phyloP scores from a whole-genome alignment of 53 echinoderm and acorn worm genomes.

The Crossaster papposus region DNA sequence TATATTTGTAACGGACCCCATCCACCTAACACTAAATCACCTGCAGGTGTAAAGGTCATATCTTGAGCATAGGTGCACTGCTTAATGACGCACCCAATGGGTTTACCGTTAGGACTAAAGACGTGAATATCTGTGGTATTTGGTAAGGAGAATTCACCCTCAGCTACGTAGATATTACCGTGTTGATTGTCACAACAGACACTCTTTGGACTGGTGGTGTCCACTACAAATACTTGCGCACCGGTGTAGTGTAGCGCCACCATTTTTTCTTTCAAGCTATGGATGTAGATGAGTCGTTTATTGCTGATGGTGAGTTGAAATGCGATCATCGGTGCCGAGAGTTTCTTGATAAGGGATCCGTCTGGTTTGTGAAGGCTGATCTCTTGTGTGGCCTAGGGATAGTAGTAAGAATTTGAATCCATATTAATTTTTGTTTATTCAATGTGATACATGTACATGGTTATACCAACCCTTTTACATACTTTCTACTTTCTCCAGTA shows the following conservation, averaged over 20 bases:
- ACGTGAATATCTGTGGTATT: background rate
- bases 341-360: background rate
- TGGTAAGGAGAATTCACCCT: background rate
- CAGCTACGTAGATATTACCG: conserved; percentile 18
- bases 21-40: conserved; percentile 2
- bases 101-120: conserved; percentile 5
- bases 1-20: background rate
- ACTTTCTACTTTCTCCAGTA: too few species aligned
- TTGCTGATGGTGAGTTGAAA: background rate
- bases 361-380: conserved; percentile 9
- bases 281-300: background rate
- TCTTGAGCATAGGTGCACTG: background rate
- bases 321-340: conserved; percentile 17
- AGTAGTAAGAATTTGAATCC: too few species aligned
- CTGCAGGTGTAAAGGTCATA: background rate
- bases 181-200: conserved; percentile 21
- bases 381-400: background rate
- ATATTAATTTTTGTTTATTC: too few species aligned
- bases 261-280: background rate
- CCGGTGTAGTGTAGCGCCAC: background rate
- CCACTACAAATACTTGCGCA: background rate
- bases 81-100: conserved; percentile 1
- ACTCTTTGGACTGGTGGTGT: background rate
- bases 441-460: too few species aligned
- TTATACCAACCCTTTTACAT: too few species aligned